Conservation (phyloP, 2,113 vertebrate species). For the Phyllopteryx taeniolatus region DNA sequence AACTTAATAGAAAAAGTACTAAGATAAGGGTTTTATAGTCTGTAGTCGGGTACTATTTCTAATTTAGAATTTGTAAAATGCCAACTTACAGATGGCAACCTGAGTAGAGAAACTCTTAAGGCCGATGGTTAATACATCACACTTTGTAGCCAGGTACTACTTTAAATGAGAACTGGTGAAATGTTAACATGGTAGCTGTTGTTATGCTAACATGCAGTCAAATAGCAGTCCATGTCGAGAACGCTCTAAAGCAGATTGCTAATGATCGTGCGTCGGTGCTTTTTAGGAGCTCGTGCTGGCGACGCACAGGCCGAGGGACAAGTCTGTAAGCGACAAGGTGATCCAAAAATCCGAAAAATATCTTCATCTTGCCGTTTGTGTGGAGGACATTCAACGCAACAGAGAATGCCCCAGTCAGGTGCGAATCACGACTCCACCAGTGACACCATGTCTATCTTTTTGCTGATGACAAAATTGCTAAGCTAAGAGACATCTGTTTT, state of each 20-base stretch:
- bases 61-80: no score
- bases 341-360: neutral
- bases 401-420: neutral
- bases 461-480: neutral
- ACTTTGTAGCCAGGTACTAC: no score
- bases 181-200: no score
- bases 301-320: fast-evolving
- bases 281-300: neutral
- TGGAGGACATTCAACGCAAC: neutral
- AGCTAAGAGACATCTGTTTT: neutral
- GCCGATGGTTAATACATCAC: no score
- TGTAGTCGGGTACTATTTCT: no score
- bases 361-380: neutral
- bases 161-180: no score
- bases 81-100: no score
- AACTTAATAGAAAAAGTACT: no score
- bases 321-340: neutral
- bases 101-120: no score
- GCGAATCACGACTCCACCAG: neutral
- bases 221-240: neutral
- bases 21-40: no score
- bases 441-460: neutral
- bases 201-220: no score
- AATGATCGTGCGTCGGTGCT: neutral
- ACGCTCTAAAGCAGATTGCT: neutral